Evolutionary conservation across 2,888 invertebrate species (phyloP), one percentile per base, ranked within the genome.

Genomic region (Chymomyza procnemis): DNA sequence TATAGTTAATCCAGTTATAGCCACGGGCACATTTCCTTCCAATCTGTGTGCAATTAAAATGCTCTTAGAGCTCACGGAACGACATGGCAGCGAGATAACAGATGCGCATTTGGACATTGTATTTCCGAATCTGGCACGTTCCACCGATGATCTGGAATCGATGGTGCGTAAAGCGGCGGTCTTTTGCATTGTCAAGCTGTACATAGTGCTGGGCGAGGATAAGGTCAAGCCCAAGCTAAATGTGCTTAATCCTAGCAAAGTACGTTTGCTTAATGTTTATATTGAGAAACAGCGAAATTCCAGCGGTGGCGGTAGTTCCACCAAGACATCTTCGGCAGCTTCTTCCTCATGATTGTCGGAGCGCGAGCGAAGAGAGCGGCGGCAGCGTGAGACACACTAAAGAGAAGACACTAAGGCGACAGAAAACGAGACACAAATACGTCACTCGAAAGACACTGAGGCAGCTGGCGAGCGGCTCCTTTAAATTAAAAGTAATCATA

Each of bases 171-270:
- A 99, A 91, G 97, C 98, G 79, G 97, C 97, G 12, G 97, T 99
- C 18, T 98, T 99, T 92, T 98, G 98, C 89, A 97, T 99, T 94
- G 99, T 99, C 4, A 96, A 97, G 57, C 94, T 99, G 83, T 97
- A 99, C 87, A 94, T 96, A 88, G 95, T 95, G 50, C 94, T 97
- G 8, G 98, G 98, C 0, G 97, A 97, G 88, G 96, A 96, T 26
- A 93, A 94, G 48, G 93, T 98, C 90, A 93, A 94, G 85, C 96
- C 97, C 3, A 96, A 97, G 89, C 93, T 98, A 69, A 93, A 93
- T 52, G 93, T 94, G 55, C 93, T 99, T 64, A 95, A 95, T 82
- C 96, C 97, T 81, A 97, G 97, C 92, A 99, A 99, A 75, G 88
- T 88, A 73, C 88, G 89, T 1, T 81, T 90, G 4, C 76, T 89